Evolutionary conservation across 1,140 invertebrate species (phyloP).

Genomic region (Caenorhabditis inopinata): DNA sequence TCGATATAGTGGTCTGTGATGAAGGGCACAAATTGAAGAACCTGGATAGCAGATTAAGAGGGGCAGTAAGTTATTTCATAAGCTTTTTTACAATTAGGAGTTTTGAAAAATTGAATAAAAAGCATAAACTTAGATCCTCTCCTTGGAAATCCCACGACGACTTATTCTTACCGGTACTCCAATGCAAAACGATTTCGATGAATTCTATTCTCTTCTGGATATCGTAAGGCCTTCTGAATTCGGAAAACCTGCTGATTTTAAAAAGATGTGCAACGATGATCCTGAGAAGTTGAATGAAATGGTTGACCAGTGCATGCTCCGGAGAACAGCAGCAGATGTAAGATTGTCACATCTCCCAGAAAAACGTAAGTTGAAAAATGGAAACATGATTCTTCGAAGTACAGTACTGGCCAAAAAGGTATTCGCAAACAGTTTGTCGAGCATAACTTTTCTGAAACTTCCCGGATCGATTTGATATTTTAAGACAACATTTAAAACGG

Average conservation of each 20-base stretch:
- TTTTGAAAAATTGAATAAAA: too few relatives aligned
- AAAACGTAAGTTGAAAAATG: slow-evolving; percentile 17
- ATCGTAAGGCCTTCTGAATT: slow-evolving; percentile 32
- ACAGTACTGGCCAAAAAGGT: too few relatives aligned
- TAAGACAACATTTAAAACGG: too few relatives aligned
- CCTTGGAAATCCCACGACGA: slow-evolving; percentile 35
- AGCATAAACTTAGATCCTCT: slow-evolving; percentile 14
- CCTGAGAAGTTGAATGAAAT: not conserved
- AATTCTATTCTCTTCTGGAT: slow-evolving; percentile 43
- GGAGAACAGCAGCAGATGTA: slow-evolving; percentile 23
- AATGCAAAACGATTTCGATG: slow-evolving; percentile 46
- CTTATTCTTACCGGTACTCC: slow-evolving; percentile 45
- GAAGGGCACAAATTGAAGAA: slow-evolving; percentile 45
- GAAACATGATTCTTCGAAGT: too few relatives aligned
- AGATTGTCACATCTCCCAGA: slow-evolving; percentile 27
- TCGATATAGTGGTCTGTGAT: slow-evolving; percentile 44
- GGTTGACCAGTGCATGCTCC: not conserved
- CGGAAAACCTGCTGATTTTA: not conserved
- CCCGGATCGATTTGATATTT: too few relatives aligned
- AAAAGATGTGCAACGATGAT: not conserved
- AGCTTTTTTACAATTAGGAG: not conserved
- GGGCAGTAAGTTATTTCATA: not conserved
- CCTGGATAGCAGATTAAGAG: slow-evolving; percentile 10
- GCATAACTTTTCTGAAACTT: too few relatives aligned
- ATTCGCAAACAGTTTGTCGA: too few relatives aligned